Evolutionary conservation across 1,140 invertebrate species (phyloP), one percentile per base, ranked within the genome.

Genomic region (Psix sp.): DNA sequence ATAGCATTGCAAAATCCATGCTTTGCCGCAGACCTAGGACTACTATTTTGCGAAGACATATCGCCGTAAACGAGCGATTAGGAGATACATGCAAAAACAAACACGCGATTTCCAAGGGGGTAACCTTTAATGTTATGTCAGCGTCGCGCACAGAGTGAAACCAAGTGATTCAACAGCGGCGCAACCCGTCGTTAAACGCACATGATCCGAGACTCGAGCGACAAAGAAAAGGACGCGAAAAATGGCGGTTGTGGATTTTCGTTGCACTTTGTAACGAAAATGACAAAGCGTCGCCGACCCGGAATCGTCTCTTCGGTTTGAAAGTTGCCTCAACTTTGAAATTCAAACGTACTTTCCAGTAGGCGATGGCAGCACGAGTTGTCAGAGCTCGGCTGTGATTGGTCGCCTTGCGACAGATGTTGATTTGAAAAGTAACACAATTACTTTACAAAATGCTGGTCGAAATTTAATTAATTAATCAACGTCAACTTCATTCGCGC

Each of bases 1-100:
- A 66, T 66, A 42, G 62, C 62, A 56, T 66, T 66, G 16, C 62
- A 66, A 66, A 66, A 66, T 17, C 62, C 62, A 66, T 66, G 62
- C 62, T 56, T 66, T 10, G 39, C 60, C n/a, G n/a, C n/a, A n/a
- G n/a, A n/a, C 20, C 13, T 38, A 13, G 59, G 40, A 33, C 40
- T 65, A 54, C 11, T 16, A 15, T 20, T 51, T 15, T 49, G 15
- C 16, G 38, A 45, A 10, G 48, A 39, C 60, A 65, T 65, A 3
- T 36, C 15, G 13, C 20, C 31, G 48, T 26, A 1, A 16, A 21
- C 10, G 6, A 39, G 11, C 33, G 5, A 11, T 35, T 5, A 11
- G 31, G 36, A 26, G 52, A n/a, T 9, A 15, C 60, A 65, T 54
- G 49, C 48, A 54, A 54, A 16, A 10, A 11, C 60, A 65, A 51